Percentiles rank a stretch among this genome's conserved stretches.
Conservation (phyloP, 2,797 vertebrate species). For the Lemur catta region DNA sequence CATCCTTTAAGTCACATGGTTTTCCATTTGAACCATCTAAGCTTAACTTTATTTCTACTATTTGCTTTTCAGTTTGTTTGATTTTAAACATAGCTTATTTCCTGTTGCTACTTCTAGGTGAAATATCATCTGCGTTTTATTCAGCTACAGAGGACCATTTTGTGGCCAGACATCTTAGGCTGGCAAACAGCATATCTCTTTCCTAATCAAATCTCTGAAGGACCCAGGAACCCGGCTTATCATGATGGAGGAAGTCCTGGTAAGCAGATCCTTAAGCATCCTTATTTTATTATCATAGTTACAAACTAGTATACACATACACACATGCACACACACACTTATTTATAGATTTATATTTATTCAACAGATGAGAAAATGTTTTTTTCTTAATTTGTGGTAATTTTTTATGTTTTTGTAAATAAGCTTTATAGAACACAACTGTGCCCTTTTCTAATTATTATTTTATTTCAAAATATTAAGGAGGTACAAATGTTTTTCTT, state of each 20-base stretch:
- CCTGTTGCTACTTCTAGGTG: conserved; percentile 53
- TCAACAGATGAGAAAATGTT: neutral
- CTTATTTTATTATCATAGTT: neutral
- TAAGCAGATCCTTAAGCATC: conserved; percentile 5
- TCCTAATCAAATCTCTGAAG: neutral
- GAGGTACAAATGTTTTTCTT: no score
- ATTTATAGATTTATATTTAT: neutral
- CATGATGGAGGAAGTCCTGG: conserved; percentile 60
- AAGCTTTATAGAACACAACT: no score
- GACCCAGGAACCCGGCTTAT: neutral
- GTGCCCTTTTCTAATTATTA: no score
- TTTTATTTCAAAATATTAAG: no score
- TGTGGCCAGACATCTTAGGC: neutral
- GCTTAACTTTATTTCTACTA: neutral
- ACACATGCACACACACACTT: neutral
- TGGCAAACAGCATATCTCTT: conserved; percentile 57
- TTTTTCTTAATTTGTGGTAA: neutral
- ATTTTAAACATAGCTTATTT: conserved; percentile 32
- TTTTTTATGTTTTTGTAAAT: neutral
- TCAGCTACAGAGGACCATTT: neutral
- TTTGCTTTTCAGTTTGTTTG: conserved; percentile 31
- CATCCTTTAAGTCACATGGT: neutral
- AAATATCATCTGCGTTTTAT: conserved; percentile 61
- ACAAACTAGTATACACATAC: neutral
- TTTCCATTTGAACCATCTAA: neutral